These are phyloP conservation scores for Cydia pomonella DNA, from an alignment of 1,140 invertebrate genomes.

Conservation along the genomic window DNA sequence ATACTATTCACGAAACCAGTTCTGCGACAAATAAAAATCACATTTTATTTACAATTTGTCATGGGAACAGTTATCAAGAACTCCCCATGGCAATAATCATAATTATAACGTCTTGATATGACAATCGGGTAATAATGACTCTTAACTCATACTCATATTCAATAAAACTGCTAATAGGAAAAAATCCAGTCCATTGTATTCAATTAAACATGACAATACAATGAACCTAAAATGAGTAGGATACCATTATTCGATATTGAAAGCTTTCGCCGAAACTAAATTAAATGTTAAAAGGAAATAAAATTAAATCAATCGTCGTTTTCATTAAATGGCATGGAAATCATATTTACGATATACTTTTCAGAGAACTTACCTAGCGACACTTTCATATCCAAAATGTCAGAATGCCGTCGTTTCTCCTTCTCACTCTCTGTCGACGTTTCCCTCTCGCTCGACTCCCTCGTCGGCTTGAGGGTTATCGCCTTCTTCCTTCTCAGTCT, in stretches of 20 bases:
- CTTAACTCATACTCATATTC: not conserved
- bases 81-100: not conserved
- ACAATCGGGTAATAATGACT: not conserved
- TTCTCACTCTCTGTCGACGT: constrained; percentile 73
- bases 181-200: not conserved
- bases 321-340: constrained; percentile 46
- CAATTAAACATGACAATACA: not conserved
- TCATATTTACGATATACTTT: constrained; percentile 1
- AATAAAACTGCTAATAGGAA: not conserved
- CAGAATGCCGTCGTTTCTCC: constrained; percentile 70
- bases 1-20: not conserved
- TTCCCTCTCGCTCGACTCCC: constrained; percentile 74
- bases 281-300: too few relatives aligned
- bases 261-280: not conserved
- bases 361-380: constrained; percentile 66
- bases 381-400: constrained; percentile 72
- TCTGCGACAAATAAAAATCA: not conserved
- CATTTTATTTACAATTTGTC: not conserved
- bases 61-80: not conserved
- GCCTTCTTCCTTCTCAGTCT: constrained; percentile 68
- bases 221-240: not conserved
- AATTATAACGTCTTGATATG: not conserved
- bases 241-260: not conserved
- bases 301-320: not conserved
- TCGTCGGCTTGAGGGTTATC: constrained; percentile 59